Base-by-base conservation (phyloP, 2,797 vertebrate species). In the Coreius guichenoti region DNA sequence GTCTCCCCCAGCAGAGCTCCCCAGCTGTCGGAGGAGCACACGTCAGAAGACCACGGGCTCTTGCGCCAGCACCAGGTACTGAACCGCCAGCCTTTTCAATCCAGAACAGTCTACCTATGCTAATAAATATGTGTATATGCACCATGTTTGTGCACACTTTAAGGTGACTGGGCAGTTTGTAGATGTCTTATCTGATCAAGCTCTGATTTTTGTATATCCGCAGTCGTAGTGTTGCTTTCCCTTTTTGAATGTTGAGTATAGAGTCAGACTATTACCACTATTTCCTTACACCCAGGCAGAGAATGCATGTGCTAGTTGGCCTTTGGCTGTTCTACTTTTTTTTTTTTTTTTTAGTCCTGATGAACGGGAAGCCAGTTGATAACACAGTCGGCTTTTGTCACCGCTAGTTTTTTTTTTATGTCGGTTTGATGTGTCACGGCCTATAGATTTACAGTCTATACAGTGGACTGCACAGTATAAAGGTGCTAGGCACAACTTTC, bases 11-110 rank as follows among this genome's bases (percentile, higher is more conserved):
- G 97, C 98, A 96, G 98, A 99, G 98, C 98, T 99, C 98, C 98
- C 98, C 98, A 99, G 96, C 94, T 96, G 95, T 95, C 96, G 98
- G 98, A 96, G 98, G 98, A 99, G 98, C 98, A 98, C 98, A 97
- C 97, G 98, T 93, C 98, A 99, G 95, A 99, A 99, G 98, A 99
- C 97, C 98, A 99, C 98, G 98, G 98, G 98, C 97, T 99, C 98
- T 96, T 99, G 98, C 96, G 98, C 98, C 97, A 99, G 98, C 95
- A 99, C 98, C 95, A 99, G 98, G 90, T 90, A 80, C 58, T 31
- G 11, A 54, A 61, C 14, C 8, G 0, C 23, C 23, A 61, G 31
- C 51, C 21, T 58, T 33, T 77, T 76, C 11, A 36, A 56, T 7
- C 9, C 26, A 49, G 26, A 74, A 19, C 47, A 31, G 29, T 21